Percentiles rank a stretch among this genome's conserved stretches.
phyloP scores from a whole-genome alignment of 2,888 invertebrate genomes.

The Pseudanteris insignis region DNA sequence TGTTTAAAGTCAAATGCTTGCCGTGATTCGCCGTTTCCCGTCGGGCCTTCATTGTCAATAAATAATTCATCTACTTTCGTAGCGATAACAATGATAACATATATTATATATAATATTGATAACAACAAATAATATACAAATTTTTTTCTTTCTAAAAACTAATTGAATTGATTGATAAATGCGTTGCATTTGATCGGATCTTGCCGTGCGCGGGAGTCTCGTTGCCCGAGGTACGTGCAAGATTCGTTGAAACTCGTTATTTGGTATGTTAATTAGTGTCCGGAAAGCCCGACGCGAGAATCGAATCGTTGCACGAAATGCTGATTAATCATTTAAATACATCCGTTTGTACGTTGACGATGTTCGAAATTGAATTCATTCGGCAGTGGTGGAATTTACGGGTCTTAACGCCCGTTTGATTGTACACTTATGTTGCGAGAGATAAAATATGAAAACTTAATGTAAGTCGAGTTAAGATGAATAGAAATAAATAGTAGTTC shows the following conservation, averaged over 20 bases:
- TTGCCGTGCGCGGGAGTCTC: constrained; percentile 14
- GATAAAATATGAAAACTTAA: no score
- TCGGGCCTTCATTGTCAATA: constrained; percentile 40
- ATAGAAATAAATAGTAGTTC: no score
- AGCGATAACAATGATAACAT: constrained; percentile 44
- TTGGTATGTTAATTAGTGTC: constrained; percentile 32
- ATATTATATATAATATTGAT: constrained; percentile 46
- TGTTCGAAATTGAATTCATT: constrained; percentile 7
- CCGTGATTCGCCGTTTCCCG: constrained; percentile 26
- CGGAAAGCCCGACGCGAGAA: constrained; percentile 38
- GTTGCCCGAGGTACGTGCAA: constrained; percentile 8
- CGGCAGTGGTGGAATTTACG: constrained; percentile 26
- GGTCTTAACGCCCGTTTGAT: no score
- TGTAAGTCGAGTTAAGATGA: no score
- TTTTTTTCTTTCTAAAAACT: constrained; percentile 42
- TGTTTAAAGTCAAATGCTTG: constrained; percentile 19
- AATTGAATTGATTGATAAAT: constrained; percentile 43
- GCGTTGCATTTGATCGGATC: constrained; percentile 39
- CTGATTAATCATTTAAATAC: constrained; percentile 17
- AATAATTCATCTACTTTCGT: constrained; percentile 45
- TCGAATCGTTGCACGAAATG: constrained; percentile 32
- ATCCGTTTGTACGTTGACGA: constrained; percentile 21
- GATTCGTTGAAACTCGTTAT: constrained; percentile 29
- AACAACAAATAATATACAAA: constrained; percentile 47
- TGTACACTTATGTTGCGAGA: no score